Evolutionary conservation across 30 jellyfish, hydroid and myxozoan genomes (phyloP), one percentile per base, ranked within the genome.

Genomic region (Aurelia aurita): DNA sequence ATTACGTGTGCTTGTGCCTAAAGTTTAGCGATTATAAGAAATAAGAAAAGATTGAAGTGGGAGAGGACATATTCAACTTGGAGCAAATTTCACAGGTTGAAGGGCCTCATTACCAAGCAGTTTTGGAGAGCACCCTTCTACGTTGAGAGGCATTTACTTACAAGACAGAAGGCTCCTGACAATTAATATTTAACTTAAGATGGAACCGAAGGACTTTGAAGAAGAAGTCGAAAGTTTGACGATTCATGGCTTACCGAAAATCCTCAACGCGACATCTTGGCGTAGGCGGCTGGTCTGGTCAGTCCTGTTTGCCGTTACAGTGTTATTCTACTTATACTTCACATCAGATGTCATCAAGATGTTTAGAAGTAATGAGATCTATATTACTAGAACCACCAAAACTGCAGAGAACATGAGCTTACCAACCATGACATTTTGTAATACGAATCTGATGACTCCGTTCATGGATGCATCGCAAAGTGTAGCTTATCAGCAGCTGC

Each of bases 351-450:
- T 76, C n/a, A 49, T 83, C 43, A 19, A 2, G 15, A 13, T 43
- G 65, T 76, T 69, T 22, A 46, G 11, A 16, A 28, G 31, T 20
- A 31, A 43, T 5, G 83, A 71, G 31, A 63, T 83, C 45, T 57
- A 69, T 72, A 47, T 53, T 5, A 83, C 35, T 3, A 20, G 14
- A 2, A 66, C 72, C 13, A 34, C 34, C 21, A 64, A 0, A 8
- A n/a, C 27, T 12, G 27, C 60, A 14, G 10, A 43, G 4, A 10
- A 20, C 47, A 13, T 83, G 31, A 19, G 60, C 15, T 25, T 83
- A 10, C 93, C 93, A 14, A 87, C 86, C 12, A 71, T 83, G 18
- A 83, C 93, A 34, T 9, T 83, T 65, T 83, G 93, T 70, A 59
- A 70, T 63, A 35, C 87, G 2, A 83, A 70, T 47, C 2, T 39